These are phyloP conservation scores for Chelonus insularis DNA, from an alignment of 1,140 invertebrate genomes.

Conservation along the genomic window DNA sequence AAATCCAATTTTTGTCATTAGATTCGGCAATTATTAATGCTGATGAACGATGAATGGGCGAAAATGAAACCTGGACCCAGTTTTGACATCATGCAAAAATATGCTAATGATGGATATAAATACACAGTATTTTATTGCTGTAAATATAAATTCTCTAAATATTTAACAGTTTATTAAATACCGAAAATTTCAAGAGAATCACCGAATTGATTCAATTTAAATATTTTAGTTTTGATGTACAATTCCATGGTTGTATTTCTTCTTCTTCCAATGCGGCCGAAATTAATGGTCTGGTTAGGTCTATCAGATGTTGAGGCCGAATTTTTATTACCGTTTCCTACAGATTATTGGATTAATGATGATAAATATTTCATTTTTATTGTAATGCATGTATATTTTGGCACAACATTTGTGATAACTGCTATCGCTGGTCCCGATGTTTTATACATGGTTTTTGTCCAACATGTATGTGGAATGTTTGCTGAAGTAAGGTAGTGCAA, in stretches of 20 bases:
- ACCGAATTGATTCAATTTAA: conserved; percentile 32
- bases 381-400: conserved; percentile 6
- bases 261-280: background rate
- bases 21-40: no score
- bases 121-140: no score
- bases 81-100: no score
- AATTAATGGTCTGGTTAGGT: conserved; percentile 6
- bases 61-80: no score
- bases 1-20: no score
- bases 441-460: conserved; percentile 21
- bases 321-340: background rate
- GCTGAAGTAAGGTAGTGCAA: background rate
- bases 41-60: no score
- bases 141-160: no score
- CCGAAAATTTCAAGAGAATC: no score
- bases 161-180: no score
- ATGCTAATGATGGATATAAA: no score
- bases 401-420: background rate
- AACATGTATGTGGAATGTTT: conserved; percentile 32
- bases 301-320: background rate
- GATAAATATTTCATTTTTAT: conserved; percentile 29
- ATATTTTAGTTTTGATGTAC: no score
- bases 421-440: conserved; percentile 19
- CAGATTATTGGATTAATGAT: conserved; percentile 22
- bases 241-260: background rate